Evolutionary conservation across 2,797 vertebrate genomes (phyloP).

Genomic region (Urophycis tenuis): DNA sequence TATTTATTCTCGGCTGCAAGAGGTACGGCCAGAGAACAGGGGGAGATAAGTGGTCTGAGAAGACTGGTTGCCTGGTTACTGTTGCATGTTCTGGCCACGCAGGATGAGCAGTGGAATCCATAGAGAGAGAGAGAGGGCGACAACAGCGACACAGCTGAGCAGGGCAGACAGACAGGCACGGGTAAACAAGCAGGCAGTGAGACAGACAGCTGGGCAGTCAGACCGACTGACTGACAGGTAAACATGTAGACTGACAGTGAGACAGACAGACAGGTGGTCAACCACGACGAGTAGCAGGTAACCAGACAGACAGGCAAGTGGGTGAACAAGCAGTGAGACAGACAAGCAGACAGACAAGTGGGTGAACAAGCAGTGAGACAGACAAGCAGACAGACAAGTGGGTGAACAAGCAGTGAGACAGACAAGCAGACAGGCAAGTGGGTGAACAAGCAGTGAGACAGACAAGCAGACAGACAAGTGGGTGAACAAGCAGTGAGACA

Average conservation of each 20-base stretch:
- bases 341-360: too few relatives aligned
- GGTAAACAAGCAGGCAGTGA: neutral
- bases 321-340: too few relatives aligned
- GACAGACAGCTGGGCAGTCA: neutral
- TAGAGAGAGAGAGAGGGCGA: slow-evolving; percentile 30
- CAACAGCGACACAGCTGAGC: slow-evolving; percentile 3
- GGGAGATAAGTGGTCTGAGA: slow-evolving; percentile 21
- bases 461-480: neutral
- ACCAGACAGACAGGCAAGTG: neutral
- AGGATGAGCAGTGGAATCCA: slow-evolving; percentile 35
- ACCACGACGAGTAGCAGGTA: too few relatives aligned
- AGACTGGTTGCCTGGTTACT: slow-evolving; percentile 53
- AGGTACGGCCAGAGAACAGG: slow-evolving; percentile 7
- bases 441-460: neutral
- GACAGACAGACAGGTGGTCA: too few relatives aligned
- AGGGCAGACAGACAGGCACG: neutral
- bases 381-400: neutral
- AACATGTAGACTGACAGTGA: neutral
- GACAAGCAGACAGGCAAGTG: too few relatives aligned
- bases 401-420: neutral
- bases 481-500: neutral
- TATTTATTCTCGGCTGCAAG: slow-evolving; percentile 26
- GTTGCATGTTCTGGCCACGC: slow-evolving; percentile 26
- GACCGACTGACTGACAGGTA: neutral
- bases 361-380: neutral